Evolutionary conservation across 2,797 vertebrate genomes (phyloP).

Genomic region (Tolypeutes matacus): DNA sequence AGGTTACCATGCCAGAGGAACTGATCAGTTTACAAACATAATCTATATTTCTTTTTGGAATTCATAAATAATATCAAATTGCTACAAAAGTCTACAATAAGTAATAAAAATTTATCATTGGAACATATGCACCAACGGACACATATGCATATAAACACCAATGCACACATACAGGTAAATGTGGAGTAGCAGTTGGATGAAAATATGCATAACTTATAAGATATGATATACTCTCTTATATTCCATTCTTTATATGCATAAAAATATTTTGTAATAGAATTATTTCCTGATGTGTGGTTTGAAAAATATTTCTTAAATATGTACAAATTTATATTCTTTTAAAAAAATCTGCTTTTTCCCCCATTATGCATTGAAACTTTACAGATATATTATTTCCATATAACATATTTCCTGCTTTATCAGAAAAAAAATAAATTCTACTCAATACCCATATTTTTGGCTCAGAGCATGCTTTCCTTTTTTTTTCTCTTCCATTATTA

Average conservation of each 20-base stretch:
- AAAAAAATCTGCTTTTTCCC: not conserved
- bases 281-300: not conserved
- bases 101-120: not conserved
- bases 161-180: not conserved
- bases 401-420: not conserved
- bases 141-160: fast-evolving
- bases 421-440: not conserved
- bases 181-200: not conserved
- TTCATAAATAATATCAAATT: too few relatives aligned
- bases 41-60: too few relatives aligned
- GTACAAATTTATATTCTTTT: not conserved
- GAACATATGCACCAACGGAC: not conserved
- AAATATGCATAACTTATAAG: not conserved
- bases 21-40: too few relatives aligned
- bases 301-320: not conserved
- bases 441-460: not conserved
- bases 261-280: not conserved
- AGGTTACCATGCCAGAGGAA: too few relatives aligned
- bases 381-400: not conserved
- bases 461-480: not conserved
- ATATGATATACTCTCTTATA: not conserved
- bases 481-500: too few relatives aligned
- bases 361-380: not conserved
- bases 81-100: too few relatives aligned
- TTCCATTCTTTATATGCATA: not conserved